phyloP scores from a whole-genome alignment of 1,140 invertebrate species.

The Contarinia nasturtii region DNA sequence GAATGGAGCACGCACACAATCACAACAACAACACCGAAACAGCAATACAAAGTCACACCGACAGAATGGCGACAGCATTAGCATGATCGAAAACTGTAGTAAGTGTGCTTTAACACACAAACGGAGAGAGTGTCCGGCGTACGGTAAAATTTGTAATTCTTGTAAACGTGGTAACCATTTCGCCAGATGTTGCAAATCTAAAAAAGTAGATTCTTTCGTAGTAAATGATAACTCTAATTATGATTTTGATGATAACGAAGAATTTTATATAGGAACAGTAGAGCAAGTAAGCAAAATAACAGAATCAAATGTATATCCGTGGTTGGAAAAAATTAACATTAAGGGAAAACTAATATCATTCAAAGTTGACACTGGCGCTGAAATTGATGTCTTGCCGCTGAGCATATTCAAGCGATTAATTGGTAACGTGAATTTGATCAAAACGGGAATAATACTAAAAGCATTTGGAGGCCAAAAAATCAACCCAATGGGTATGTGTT shows the following conservation, averaged over 20 bases:
- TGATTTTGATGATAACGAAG: conserved; percentile 1
- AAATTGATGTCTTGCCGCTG: conserved; percentile 7
- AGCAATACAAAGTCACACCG: too few relatives aligned
- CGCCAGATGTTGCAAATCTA: neutral
- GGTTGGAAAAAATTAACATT: conserved; percentile 4
- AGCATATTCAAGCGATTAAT: conserved; percentile 8
- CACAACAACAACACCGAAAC: too few relatives aligned
- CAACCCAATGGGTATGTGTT: conserved; percentile 4
- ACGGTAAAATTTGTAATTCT: conserved; percentile 7
- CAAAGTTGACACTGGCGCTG: conserved; percentile 2
- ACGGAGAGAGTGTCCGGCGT: conserved; percentile 8
- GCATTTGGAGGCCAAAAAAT: conserved; percentile 8
- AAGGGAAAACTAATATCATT: conserved; percentile 2
- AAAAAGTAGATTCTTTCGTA: neutral
- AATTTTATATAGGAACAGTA: conserved; percentile 6
- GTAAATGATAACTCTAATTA: neutral
- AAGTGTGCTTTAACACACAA: conserved; percentile 1
- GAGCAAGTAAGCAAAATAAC: conserved; percentile 1
- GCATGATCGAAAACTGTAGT: too few relatives aligned
- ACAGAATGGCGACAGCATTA: too few relatives aligned
- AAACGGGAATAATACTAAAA: conserved; percentile 7
- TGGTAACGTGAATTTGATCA: conserved; percentile 4
- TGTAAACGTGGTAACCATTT: conserved; percentile 8
- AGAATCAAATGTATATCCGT: neutral
- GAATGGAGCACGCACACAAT: too few relatives aligned